These are phyloP conservation scores for Sylvietta virens DNA, from an alignment of 2,113 vertebrate genomes.

Conservation along the genomic window DNA sequence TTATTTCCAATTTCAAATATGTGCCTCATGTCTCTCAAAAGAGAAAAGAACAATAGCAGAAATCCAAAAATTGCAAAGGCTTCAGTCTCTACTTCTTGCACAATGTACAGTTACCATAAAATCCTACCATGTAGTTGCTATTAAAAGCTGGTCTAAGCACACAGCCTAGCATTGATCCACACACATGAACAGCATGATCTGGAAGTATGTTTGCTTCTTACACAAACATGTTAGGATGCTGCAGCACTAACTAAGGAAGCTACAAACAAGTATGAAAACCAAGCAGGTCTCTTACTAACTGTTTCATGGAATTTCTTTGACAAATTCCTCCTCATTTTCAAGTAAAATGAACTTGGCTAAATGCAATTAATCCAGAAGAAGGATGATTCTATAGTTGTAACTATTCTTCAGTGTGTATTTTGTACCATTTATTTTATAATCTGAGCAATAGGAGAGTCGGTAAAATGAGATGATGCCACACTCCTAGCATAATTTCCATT, in stretches of 20 bases:
- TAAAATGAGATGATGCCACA: background rate
- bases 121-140: background rate
- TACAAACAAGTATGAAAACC: background rate
- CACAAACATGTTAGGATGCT: rapidly evolving
- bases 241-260: background rate
- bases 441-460: background rate
- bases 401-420: background rate
- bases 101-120: background rate
- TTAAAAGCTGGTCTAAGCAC: background rate
- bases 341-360: background rate
- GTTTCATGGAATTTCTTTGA: background rate
- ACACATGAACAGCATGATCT: rapidly evolving
- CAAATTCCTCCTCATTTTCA: background rate
- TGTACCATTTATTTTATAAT: background rate
- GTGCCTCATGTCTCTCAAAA: background rate
- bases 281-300: background rate
- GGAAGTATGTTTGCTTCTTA: background rate
- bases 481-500: background rate
- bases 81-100: background rate
- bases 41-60: background rate
- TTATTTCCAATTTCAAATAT: background rate
- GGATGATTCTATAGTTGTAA: background rate
- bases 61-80: background rate
- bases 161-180: rapidly evolving
- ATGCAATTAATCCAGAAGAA: background rate